phyloP scores from a whole-genome alignment of 2,888 invertebrate genomes.

The Platynereis dumerilii region DNA sequence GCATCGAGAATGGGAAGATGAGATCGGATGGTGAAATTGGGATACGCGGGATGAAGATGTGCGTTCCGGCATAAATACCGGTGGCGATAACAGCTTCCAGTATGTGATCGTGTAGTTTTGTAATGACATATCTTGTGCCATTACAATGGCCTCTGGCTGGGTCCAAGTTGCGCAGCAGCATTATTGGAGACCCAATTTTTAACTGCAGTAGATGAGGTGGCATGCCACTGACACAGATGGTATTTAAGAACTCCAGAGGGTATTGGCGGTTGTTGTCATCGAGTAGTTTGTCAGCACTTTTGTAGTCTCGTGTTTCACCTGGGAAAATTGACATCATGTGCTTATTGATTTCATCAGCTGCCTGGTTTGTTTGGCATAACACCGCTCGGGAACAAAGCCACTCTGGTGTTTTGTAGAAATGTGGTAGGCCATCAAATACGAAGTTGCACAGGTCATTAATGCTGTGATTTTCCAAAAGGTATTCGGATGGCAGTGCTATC shows the following conservation, averaged over 20 bases:
- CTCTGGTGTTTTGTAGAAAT: too few species aligned
- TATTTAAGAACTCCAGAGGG: slow-evolving; percentile 15
- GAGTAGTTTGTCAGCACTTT: too few species aligned
- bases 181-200: slow-evolving; percentile 7
- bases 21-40: slow-evolving; percentile 10
- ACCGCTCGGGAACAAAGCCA: too few species aligned
- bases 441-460: too few species aligned
- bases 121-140: slow-evolving; percentile 13
- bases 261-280: background rate
- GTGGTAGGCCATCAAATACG: too few species aligned
- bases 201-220: slow-evolving; percentile 7
- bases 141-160: slow-evolving; percentile 15
- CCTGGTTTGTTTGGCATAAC: too few species aligned
- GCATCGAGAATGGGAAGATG: slow-evolving; percentile 15
- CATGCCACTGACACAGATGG: slow-evolving; percentile 9
- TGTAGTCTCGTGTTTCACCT: too few species aligned
- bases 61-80: slow-evolving; percentile 6
- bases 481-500: too few species aligned
- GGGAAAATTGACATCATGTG: too few species aligned
- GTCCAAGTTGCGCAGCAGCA: slow-evolving; percentile 16
- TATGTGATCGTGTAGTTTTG: slow-evolving; percentile 9
- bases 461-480: too few species aligned
- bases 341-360: too few species aligned
- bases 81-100: slow-evolving; percentile 8
- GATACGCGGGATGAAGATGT: slow-evolving; percentile 6